A percentile compares a stretch with the other conserved stretches of the same genome.
phyloP scores from a whole-genome alignment of 2,797 vertebrate genomes.

The Sebastes minor region DNA sequence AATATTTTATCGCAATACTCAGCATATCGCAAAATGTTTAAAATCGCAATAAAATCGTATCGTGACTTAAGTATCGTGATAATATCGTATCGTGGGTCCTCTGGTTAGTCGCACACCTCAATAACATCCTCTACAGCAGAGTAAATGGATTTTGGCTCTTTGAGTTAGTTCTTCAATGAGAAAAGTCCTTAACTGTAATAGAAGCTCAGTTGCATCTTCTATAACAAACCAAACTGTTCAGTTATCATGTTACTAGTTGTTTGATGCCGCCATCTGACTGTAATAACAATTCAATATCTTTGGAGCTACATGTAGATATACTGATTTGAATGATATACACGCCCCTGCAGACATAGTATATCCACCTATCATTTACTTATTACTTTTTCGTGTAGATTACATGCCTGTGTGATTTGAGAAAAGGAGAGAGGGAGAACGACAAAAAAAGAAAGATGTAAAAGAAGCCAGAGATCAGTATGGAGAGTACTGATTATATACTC shows the following conservation, averaged over 20 bases:
- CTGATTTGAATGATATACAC: background rate
- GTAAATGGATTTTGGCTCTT: background rate
- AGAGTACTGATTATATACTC: background rate
- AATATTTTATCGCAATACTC: too few relatives aligned
- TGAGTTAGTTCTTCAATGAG: background rate
- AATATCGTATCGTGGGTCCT: too few relatives aligned
- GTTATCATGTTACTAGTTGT: background rate
- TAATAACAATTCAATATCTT: background rate
- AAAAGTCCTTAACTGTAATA: background rate
- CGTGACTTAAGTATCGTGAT: too few relatives aligned
- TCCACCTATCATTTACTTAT: background rate
- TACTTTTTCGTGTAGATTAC: background rate
- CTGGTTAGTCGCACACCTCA: too few relatives aligned
- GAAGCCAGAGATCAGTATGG: background rate
- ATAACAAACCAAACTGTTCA: background rate
- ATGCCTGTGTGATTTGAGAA: background rate
- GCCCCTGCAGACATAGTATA: background rate
- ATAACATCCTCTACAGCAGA: background rate
- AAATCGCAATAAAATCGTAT: too few relatives aligned
- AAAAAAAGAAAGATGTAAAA: background rate
- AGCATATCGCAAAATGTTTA: too few relatives aligned
- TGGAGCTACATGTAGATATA: background rate
- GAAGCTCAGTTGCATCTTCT: background rate
- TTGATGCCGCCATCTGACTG: background rate
- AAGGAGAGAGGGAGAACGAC: background rate